Evolutionary conservation across 2,797 vertebrate species (phyloP), one percentile per base, ranked within the genome.

Genomic region (Sebastes cheni): DNA sequence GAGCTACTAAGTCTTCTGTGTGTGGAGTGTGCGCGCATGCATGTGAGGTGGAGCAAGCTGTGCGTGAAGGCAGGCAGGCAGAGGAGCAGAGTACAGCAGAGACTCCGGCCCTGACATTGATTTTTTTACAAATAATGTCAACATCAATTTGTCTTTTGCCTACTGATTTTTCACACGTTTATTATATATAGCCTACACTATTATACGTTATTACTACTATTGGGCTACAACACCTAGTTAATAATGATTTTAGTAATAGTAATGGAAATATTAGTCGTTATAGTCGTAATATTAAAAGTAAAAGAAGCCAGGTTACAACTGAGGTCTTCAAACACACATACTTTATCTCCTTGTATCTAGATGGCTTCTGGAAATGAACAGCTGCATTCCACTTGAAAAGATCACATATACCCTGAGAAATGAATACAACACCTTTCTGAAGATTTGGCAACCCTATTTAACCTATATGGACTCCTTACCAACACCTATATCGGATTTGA

Each of bases 311-410:
- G 27, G 11, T 32, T 59, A 10, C 5, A 42, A 10, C 18, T 52
- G 16, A 29, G 30, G 4, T 9, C 1, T 22, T 52, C n/a, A 22
- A 20, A 50, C 16, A 2, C 6, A 3, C 1, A 1, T 20, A 67
- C 85, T 87, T 86, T 93, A 42, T 16, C 39, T 42, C 39, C 39
- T 42, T 0, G 0, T 16, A 42, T 42, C 39, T 42, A 42, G 14
- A 42, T 42, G 14, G 39, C 6, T 42, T 42, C 39, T 42, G 39
- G 39, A 42, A 42, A 42, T 42, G 39, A 42, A 0, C 39, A 42
- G 39, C 39, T 42, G 39, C 39, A 42, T 42, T 42, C 39, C 14
- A 42, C 14, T 42, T 42, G 39, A 42, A 7, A 42, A 42, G 39
- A 42, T 42, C 39, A 42, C 39, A 16, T 42, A 42, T 0, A 42